phyloP scores from a whole-genome alignment of 92 coral and sea anemone genomes.

The Paramuricea clavata region DNA sequence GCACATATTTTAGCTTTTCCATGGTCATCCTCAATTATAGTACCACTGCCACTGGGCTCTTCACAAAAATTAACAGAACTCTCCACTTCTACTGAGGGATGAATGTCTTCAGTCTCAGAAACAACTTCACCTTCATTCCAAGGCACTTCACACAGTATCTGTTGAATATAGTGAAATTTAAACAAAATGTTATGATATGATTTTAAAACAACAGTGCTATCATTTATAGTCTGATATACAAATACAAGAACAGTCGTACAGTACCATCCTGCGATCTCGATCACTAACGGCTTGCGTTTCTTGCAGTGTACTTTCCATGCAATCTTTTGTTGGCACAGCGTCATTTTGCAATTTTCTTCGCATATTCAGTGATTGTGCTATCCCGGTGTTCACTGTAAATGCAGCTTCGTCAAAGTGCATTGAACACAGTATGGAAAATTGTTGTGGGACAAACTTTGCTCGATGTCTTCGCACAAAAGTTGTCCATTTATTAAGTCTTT shows the following conservation, averaged over 20 bases:
- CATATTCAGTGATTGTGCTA: conserved; percentile 37
- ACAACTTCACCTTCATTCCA: no score
- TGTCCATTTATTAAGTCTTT: conserved; percentile 5
- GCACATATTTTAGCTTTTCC: no score
- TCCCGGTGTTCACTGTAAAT: conserved; percentile 28
- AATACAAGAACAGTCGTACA: conserved; percentile 8
- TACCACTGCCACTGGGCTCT: no score
- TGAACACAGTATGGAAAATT: conserved; percentile 33
- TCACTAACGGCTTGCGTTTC: background rate
- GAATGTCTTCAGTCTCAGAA: no score
- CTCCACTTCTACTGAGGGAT: no score
- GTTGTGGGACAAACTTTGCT: conserved; percentile 25
- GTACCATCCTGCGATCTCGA: conserved; percentile 42
- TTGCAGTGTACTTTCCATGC: background rate
- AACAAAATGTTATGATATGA: no score
- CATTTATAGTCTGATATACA: background rate
- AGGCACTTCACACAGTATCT: no score
- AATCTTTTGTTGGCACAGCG: conserved; percentile 20
- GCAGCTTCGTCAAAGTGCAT: conserved; percentile 46
- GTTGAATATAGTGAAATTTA: no score
- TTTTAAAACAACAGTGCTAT: no score
- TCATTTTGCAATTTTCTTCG: conserved; percentile 26
- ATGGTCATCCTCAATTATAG: no score
- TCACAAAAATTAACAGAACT: no score
- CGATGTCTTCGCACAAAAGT: conserved; percentile 27